Conservation (phyloP, 2,888 invertebrate species). For the Drosophila paracracens region DNA sequence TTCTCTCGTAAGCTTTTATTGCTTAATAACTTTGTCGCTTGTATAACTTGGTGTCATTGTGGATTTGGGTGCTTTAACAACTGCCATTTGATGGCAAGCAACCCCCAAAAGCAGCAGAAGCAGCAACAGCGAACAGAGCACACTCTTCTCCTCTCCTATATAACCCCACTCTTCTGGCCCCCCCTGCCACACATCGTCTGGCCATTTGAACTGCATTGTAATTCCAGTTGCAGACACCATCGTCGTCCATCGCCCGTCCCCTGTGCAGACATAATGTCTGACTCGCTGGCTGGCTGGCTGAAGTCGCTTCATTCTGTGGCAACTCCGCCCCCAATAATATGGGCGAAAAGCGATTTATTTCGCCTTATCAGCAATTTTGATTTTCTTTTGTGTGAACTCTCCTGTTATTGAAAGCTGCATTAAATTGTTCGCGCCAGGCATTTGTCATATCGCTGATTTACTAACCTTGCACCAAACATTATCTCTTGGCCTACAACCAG, state of each 20-base stretch:
- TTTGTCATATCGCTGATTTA: constrained; percentile 77
- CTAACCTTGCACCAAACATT: constrained; percentile 73
- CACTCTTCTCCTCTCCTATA: not conserved
- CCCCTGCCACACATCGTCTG: constrained; percentile 21
- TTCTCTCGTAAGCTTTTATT: not conserved
- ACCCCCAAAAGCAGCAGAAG: constrained; percentile 46
- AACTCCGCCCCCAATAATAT: constrained; percentile 24
- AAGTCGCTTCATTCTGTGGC: not conserved
- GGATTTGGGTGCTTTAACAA: constrained; percentile 16
- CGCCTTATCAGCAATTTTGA: constrained; percentile 73
- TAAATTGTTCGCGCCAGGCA: constrained; percentile 50
- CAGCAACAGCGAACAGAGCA: constrained; percentile 5
- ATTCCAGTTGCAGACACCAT: constrained; percentile 55
- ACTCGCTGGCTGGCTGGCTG: constrained; percentile 4
- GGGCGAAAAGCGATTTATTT: constrained; percentile 70
- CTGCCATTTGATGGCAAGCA: constrained; percentile 34
- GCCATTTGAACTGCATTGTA: constrained; percentile 56
- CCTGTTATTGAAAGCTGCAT: constrained; percentile 56
- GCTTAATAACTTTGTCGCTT: constrained; percentile 4
- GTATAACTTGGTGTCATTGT: constrained; percentile 36
- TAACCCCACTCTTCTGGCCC: constrained; percentile 7
- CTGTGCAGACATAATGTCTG: constrained; percentile 52
- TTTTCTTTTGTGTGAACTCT: constrained; percentile 49
- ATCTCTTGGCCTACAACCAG: constrained; percentile 56
- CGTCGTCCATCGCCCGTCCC: not conserved